Base-by-base conservation (phyloP, 2,888 invertebrate species). In the Ophion slaviceki region DNA sequence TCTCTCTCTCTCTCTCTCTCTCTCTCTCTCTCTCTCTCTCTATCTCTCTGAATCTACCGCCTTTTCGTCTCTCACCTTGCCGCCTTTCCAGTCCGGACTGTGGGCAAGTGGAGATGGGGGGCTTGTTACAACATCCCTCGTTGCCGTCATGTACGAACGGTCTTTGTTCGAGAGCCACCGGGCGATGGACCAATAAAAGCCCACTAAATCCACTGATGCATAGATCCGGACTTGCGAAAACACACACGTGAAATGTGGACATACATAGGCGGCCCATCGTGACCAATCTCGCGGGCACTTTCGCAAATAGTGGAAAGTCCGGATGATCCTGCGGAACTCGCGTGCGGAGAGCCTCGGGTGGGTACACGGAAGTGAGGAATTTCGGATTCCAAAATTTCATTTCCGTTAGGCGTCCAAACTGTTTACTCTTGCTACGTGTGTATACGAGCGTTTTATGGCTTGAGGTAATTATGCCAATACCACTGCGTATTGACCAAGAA, bases 181-280 rank as follows among this genome's bases (percentile, higher is more conserved):
- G 78, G 80, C 77, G 75, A 76, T 72, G 84, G 89, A 90, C 91
- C 91, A 91, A 92, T 91, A 91, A 91, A 91, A 91, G 90, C 89
- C 87, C 90, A 88, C 90, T 90, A 89, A 90, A 90, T 90, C 90
- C 89, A 90, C 90, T 87, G 87, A 88, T 88, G 83, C 88, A 74
- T 80, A 80, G 80, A 82, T 82, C 85, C 85, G 71, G 61, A 53
- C 53, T 66, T 64, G 72, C 66, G 66, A 24, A 53, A 47, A 53
- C 72, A 72, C 59, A 74, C 67, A 40, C 61, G 53, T 53, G 67
- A 10, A 17, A n/a, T 17, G 28, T 11, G 36, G 17, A 53, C 5
- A 14, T 5, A 17, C 17, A 17, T 53, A 53, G 5, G 17, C 53
- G 14, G 17, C 1, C 53, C 53, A 17, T 14, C 53, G 5, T 53